Conservation (phyloP, 53 echinoderm and acorn worm species). For the Actinopyga echinites region DNA sequence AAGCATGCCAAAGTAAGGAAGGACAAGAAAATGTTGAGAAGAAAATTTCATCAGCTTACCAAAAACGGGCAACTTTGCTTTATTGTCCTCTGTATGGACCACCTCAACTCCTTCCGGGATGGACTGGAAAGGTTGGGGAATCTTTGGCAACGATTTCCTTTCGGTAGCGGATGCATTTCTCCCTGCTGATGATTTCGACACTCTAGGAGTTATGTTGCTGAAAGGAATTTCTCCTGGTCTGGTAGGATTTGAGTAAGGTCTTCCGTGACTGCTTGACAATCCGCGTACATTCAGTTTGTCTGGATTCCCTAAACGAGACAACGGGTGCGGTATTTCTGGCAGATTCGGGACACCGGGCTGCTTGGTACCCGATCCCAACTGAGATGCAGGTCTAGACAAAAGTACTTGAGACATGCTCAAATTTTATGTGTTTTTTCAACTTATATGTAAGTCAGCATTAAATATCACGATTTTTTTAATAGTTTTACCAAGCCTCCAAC, state of each 20-base stretch:
- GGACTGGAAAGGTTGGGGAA: conserved; percentile 81
- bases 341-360: conserved; percentile 69
- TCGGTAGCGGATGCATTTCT: conserved; percentile 55
- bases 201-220: conserved; percentile 75
- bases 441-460: too few relatives aligned
- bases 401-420: conserved; percentile 80
- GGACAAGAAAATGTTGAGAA: not conserved
- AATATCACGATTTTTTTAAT: too few relatives aligned
- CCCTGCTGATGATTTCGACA: conserved; percentile 69
- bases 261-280: conserved; percentile 80
- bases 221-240: conserved; percentile 74
- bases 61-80: conserved; percentile 87
- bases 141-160: conserved; percentile 74
- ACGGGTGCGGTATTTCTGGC: conserved; percentile 93
- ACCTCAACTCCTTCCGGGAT: conserved; percentile 90
- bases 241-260: conserved; percentile 60
- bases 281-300: conserved; percentile 91
- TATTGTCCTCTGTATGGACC: conserved; percentile 65
- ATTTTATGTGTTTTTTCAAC: too few relatives aligned
- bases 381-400: conserved; percentile 75
- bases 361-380: conserved; percentile 48
- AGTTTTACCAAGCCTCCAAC: too few relatives aligned
- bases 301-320: conserved; percentile 92
- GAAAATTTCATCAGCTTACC: conserved; percentile 86
- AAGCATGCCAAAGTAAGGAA: not conserved